A percentile compares a stretch with the other conserved stretches of the same genome.
phyloP scores from a whole-genome alignment of 2,113 vertebrate genomes.

The Petroica traversi region DNA sequence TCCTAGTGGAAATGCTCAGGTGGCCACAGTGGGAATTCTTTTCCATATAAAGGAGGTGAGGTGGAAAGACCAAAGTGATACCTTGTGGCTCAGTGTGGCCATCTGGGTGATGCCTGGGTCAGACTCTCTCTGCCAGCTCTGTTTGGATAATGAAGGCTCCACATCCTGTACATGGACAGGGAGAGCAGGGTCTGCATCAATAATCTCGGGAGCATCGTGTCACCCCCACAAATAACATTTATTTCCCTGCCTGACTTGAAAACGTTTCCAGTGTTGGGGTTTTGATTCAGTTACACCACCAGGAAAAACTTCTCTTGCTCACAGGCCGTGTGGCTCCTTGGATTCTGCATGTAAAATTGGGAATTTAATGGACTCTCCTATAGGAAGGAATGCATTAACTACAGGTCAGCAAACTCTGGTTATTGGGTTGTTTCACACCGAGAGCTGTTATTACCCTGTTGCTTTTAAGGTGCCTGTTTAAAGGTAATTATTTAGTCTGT shows the following conservation, averaged over 20 bases:
- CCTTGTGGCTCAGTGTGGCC: neutral
- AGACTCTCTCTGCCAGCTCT: neutral
- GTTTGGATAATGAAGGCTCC: neutral
- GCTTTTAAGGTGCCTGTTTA: constrained; percentile 29
- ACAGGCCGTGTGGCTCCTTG: neutral
- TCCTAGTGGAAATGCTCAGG: neutral
- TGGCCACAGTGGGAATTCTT: neutral
- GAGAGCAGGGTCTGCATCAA: neutral
- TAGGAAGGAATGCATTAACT: constrained; percentile 45
- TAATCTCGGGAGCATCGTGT: neutral
- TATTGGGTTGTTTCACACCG: neutral
- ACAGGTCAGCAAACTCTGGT: constrained; percentile 39
- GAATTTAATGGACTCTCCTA: neutral
- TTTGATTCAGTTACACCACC: neutral
- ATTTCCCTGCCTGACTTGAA: neutral
- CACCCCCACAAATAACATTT: neutral
- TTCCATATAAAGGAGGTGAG: neutral
- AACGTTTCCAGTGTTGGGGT: neutral
- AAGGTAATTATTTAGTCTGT: neutral
- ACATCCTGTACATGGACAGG: neutral
- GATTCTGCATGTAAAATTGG: neutral
- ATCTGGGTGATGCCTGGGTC: neutral
- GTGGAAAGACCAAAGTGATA: neutral
- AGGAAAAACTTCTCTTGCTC: neutral
- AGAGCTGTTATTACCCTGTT: constrained; percentile 35